Percentiles rank a stretch among this genome's conserved stretches.
phyloP scores from a whole-genome alignment of 2,797 vertebrate species.

The Eulemur albifrons region DNA sequence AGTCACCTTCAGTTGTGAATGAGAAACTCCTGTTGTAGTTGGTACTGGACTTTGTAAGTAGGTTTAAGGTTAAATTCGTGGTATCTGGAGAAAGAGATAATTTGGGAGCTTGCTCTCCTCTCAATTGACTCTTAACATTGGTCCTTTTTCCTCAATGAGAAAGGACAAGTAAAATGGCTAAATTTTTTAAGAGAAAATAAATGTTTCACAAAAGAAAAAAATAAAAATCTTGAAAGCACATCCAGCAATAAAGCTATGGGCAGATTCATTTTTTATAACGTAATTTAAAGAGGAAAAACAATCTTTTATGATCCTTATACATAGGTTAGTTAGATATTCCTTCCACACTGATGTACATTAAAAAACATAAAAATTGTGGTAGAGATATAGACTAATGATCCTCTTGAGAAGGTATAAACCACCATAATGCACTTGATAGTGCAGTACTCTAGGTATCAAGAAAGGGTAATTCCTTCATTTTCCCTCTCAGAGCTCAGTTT shows the following conservation, averaged over 20 bases:
- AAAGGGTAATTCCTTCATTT: conserved; percentile 10
- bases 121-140: background rate
- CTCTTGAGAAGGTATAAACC: conserved; percentile 42
- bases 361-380: conserved; percentile 53
- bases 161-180: conserved; percentile 4
- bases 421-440: background rate
- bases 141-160: conserved; percentile 28
- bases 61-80: conserved; percentile 70
- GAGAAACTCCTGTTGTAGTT: conserved; percentile 44
- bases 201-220: conserved; percentile 25
- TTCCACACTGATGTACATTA: conserved; percentile 45
- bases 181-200: conserved; percentile 49
- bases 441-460: background rate
- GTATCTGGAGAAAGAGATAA: conserved; percentile 52
- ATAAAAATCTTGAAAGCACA: conserved; percentile 39
- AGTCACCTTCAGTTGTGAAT: conserved; percentile 68
- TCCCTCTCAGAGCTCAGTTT: background rate
- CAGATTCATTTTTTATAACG: conserved; percentile 58
- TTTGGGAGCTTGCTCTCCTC: background rate
- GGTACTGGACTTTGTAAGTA: conserved; percentile 50
- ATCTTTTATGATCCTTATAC: conserved; percentile 58
- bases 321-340: conserved; percentile 63
- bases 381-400: conserved; percentile 33
- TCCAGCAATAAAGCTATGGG: conserved; percentile 33
- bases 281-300: conserved; percentile 57